Conservation (phyloP, 2,888 invertebrate genomes). For the Agonum fuliginosum region DNA sequence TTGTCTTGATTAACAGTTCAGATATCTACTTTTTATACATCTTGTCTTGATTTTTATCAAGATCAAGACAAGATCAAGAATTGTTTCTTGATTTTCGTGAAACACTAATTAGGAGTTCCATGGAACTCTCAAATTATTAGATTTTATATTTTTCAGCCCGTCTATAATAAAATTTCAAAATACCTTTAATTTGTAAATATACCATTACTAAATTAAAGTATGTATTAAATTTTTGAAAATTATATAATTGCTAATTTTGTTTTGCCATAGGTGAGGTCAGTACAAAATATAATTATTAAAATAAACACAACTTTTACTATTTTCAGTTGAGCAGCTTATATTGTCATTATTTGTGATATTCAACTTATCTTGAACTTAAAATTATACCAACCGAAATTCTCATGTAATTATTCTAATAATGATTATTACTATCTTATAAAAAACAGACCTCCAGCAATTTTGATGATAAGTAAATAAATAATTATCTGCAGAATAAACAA, state of each 20-base stretch:
- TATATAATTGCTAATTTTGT: neutral
- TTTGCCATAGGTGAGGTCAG: constrained; percentile 16
- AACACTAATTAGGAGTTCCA: too few relatives aligned
- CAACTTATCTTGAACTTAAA: constrained; percentile 26
- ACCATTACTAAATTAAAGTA: neutral
- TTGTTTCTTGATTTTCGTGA: too few relatives aligned
- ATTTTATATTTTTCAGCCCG: too few relatives aligned
- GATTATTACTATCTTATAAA: neutral
- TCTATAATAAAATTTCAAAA: too few relatives aligned
- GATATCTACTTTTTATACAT: too few relatives aligned
- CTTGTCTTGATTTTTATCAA: too few relatives aligned
- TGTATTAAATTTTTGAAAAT: neutral
- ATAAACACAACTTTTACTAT: constrained; percentile 10
- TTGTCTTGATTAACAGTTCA: too few relatives aligned
- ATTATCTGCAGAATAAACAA: neutral
- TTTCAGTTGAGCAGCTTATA: neutral
- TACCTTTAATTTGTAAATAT: too few relatives aligned
- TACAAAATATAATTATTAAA: constrained; percentile 11
- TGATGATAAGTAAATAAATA: constrained; percentile 7
- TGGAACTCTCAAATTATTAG: too few relatives aligned
- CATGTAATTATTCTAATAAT: constrained; percentile 19
- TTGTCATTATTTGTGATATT: constrained; percentile 16
- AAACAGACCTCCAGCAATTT: neutral
- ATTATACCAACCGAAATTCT: constrained; percentile 6
- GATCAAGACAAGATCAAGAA: too few relatives aligned